These are phyloP conservation scores for Mimumesa dahlbomi DNA, from an alignment of 2,888 invertebrate species.

Conservation along the genomic window DNA sequence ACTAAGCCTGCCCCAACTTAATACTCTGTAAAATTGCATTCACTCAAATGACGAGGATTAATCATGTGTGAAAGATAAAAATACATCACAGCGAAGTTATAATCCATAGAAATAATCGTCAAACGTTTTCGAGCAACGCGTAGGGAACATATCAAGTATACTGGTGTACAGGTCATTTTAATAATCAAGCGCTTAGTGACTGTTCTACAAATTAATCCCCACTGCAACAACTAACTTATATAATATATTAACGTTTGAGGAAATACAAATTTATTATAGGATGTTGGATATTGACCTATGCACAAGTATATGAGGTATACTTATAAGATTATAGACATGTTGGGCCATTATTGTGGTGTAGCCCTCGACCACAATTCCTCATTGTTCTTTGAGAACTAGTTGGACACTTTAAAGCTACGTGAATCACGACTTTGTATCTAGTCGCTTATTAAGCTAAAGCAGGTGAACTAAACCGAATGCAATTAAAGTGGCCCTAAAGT, in stretches of 20 bases:
- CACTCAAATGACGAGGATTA: slow-evolving; percentile 23
- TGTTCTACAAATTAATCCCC: slow-evolving; percentile 12
- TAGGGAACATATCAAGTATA: slow-evolving; percentile 20
- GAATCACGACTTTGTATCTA: slow-evolving; percentile 43
- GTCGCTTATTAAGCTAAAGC: slow-evolving; percentile 36
- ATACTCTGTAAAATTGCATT: slow-evolving; percentile 25
- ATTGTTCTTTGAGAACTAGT: background rate
- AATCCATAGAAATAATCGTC: slow-evolving; percentile 18
- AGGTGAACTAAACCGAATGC: slow-evolving; percentile 13
- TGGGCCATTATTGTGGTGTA: too few relatives aligned
- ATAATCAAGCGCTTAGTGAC: slow-evolving; percentile 10
- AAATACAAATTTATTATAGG: background rate
- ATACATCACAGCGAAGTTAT: slow-evolving; percentile 30
- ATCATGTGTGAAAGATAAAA: slow-evolving; percentile 13
- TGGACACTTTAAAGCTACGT: slow-evolving; percentile 15
- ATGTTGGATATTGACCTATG: slow-evolving; percentile 4
- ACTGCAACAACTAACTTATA: background rate
- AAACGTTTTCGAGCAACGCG: slow-evolving; percentile 4
- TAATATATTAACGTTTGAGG: slow-evolving; percentile 8
- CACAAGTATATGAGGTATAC: slow-evolving; percentile 7
- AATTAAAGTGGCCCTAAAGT: slow-evolving; percentile 1
- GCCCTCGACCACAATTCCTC: too few relatives aligned
- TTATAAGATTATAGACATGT: slow-evolving; percentile 12
- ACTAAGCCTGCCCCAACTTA: slow-evolving; percentile 17
- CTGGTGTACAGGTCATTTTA: slow-evolving; percentile 16